phyloP scores from a whole-genome alignment of 2,113 vertebrate genomes.

The Microcebus lehilahytsara region DNA sequence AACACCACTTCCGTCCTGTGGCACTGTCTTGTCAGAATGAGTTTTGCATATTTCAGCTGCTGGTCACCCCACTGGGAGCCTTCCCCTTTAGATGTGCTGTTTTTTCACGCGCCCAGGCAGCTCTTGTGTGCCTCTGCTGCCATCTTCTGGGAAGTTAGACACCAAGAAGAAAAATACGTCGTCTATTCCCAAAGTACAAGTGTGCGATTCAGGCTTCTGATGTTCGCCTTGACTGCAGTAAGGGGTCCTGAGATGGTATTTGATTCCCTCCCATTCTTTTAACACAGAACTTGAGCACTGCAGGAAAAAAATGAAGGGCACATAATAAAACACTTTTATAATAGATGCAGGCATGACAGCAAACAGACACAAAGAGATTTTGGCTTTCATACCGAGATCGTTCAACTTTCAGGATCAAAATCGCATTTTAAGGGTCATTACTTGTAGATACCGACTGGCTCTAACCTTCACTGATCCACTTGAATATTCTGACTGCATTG shows the following conservation, averaged over 20 bases:
- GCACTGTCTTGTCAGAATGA: constrained; percentile 62
- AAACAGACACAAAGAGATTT: neutral
- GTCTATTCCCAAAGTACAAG: neutral
- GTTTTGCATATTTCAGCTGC: constrained; percentile 69
- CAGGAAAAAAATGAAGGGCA: neutral
- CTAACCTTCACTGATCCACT: neutral
- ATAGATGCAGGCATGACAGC: neutral
- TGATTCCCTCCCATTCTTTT: constrained; percentile 31
- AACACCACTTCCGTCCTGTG: constrained; percentile 44
- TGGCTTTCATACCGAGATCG: neutral
- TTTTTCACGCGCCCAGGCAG: neutral
- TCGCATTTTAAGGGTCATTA: neutral
- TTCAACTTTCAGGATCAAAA: constrained; percentile 7
- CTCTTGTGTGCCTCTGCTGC: constrained; percentile 76
- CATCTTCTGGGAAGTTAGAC: constrained; percentile 76
- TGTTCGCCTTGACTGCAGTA: neutral
- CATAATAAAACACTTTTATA: neutral
- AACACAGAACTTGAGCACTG: neutral
- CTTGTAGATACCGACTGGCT: neutral
- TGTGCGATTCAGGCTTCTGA: neutral
- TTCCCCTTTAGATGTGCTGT: neutral
- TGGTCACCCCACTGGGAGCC: constrained; percentile 56
- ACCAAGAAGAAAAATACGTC: neutral
- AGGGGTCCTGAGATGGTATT: constrained; percentile 20
- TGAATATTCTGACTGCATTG: neutral